Evolutionary conservation across 2,888 invertebrate species (phyloP), one percentile per base, ranked within the genome.

Genomic region (Brenthis ino): DNA sequence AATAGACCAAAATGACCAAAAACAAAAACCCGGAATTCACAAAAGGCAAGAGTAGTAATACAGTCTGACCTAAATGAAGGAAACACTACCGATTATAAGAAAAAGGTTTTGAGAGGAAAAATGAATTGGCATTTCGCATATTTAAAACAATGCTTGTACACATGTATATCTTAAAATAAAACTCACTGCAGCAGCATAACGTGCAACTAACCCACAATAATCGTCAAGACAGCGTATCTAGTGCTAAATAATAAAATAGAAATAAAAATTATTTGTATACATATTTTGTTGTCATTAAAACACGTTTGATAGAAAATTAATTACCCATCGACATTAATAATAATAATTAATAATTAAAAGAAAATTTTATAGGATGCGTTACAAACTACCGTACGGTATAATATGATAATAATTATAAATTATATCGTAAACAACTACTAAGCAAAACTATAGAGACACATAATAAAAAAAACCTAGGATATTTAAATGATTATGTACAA

Each of bases 171-270:
- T 72, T 74, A 76, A 79, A 75, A 78, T 79, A 77, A 76, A 79
- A 77, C 76, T 73, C 78, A 78, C 79, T 81, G 66, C 72, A 71
- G 68, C 72, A 67, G 20, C 24, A 58, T 76, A 79, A 74, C 84
- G 85, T 79, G 84, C 83, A 86, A 83, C 71, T 77, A 80, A 82
- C 81, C 73, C 81, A 69, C 16, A 69, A 67, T 87, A 88, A 88
- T 88, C 89, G 87, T 89, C 90, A 82, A 8, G 82, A 83, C 89
- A 89, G 87, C 88, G 85, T 85, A 82, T 81, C 83, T 82, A 83
- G 66, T 72, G 74, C 69, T 73, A 67, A 50, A 83, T 65, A 84
- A 85, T 81, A 75, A 70, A 74, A 67, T 75, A 75, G 72, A 77
- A 28, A 37, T 43, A 28, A 60, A 47, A 48, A 48, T 14, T 43